phyloP scores from a whole-genome alignment of 1,140 invertebrate species.

The Drosophila ficusphila region DNA sequence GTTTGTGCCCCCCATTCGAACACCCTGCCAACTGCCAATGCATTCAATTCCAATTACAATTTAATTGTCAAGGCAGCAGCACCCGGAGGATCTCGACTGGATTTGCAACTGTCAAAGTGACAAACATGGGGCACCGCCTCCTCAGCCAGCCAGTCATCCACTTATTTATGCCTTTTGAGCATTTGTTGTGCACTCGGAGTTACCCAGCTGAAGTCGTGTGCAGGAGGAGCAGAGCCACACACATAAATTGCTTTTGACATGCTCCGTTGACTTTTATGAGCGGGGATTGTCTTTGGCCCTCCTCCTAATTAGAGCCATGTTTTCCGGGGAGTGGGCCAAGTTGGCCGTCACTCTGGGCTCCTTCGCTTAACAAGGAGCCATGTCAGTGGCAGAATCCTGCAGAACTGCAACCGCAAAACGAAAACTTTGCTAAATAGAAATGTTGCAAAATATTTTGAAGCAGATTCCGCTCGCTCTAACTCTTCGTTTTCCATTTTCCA shows the following conservation, averaged over 20 bases:
- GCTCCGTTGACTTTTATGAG: conserved; percentile 79
- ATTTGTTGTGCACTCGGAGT: conserved; percentile 57
- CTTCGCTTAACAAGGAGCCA: conserved; percentile 40
- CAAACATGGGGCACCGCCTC: conserved; percentile 53
- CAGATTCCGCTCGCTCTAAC: not conserved
- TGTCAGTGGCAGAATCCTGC: conserved; percentile 48
- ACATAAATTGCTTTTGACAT: conserved; percentile 81
- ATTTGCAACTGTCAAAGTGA: conserved; percentile 79
- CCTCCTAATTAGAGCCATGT: conserved; percentile 46
- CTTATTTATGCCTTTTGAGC: conserved; percentile 79
- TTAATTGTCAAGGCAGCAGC: conserved; percentile 52
- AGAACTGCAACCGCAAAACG: conserved; percentile 18
- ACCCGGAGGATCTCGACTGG: conserved; percentile 23
- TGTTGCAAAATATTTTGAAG: conserved; percentile 65
- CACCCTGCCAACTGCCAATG: conserved; percentile 16
- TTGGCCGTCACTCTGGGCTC: conserved; percentile 14
- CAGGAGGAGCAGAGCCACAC: conserved; percentile 30
- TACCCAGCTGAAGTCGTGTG: conserved; percentile 20
- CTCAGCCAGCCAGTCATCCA: conserved; percentile 24
- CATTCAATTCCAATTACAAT: conserved; percentile 74
- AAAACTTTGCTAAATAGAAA: conserved; percentile 66
- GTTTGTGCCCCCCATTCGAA: not conserved
- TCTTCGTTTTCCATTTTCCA: conserved; percentile 9
- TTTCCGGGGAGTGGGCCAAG: conserved; percentile 4
- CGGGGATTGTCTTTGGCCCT: conserved; percentile 64